Percentiles rank a stretch among this genome's conserved stretches.
These are phyloP conservation scores for Notarius quadriscutis DNA, from an alignment of 2,113 vertebrate species.

Conservation along the genomic window DNA sequence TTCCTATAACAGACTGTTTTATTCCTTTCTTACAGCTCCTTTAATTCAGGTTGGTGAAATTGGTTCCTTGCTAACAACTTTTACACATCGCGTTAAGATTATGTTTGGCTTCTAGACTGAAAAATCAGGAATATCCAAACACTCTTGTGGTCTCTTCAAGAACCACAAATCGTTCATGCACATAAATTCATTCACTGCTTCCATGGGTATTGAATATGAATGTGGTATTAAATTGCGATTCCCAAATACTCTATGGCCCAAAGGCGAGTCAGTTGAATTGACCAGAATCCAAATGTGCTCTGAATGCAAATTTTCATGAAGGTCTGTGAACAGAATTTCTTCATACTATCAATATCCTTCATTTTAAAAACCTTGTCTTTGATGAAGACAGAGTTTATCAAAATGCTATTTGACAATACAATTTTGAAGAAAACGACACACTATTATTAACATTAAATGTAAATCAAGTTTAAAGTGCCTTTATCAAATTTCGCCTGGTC, in stretches of 20 bases:
- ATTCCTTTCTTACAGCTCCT: not conserved
- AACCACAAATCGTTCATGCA: conserved; percentile 1
- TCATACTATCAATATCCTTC: too few species aligned
- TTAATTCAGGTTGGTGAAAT: not conserved
- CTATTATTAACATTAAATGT: not conserved
- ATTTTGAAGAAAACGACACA: not conserved
- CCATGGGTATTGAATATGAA: not conserved
- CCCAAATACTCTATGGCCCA: not conserved
- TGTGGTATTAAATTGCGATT: not conserved
- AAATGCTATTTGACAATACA: too few species aligned
- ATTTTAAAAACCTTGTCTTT: too few species aligned
- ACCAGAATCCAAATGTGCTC: not conserved
- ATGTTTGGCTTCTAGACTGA: not conserved
- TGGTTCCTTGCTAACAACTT: not conserved
- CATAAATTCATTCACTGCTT: not conserved
- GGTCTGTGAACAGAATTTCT: not conserved
- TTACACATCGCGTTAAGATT: not conserved
- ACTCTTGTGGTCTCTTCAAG: not conserved
- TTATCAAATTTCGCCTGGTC: not conserved
- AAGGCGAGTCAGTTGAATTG: not conserved
- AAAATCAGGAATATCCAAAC: not conserved
- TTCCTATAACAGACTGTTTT: not conserved
- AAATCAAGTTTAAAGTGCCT: not conserved
- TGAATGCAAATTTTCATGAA: not conserved
- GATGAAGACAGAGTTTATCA: too few species aligned